Percentiles rank a stretch among this genome's conserved stretches.
These are phyloP conservation scores for Neodiprion virginianus DNA, from an alignment of 1,140 invertebrate genomes.

Conservation along the genomic window DNA sequence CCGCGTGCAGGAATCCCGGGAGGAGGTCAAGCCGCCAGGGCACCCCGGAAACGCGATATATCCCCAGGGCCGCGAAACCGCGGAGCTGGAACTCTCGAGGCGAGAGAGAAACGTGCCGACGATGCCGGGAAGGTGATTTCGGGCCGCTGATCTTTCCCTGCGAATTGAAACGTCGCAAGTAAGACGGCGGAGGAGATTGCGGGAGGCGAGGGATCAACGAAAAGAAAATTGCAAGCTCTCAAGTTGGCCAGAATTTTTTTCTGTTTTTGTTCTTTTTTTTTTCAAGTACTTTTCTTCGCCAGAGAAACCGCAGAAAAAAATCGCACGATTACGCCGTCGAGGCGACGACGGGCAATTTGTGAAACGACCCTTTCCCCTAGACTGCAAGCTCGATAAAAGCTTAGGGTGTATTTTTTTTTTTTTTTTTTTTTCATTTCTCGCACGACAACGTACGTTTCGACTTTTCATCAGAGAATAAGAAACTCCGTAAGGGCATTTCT, in stretches of 20 bases:
- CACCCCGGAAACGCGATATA: slow-evolving; percentile 44
- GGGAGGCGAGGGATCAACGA: neutral
- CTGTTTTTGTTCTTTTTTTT: neutral
- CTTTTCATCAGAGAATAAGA: neutral
- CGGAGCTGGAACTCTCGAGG: neutral
- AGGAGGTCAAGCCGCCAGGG: slow-evolving; percentile 35
- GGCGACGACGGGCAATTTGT: slow-evolving; percentile 1
- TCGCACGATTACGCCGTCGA: neutral
- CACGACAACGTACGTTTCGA: neutral
- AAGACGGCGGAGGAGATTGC: slow-evolving; percentile 32
- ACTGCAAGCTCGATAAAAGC: neutral
- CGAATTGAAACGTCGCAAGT: slow-evolving; percentile 38
- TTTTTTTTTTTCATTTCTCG: slow-evolving; percentile 4
- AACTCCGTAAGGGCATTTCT: slow-evolving; percentile 41
- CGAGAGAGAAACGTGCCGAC: neutral
- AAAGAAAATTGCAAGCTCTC: no score
- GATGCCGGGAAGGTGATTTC: slow-evolving; percentile 24
- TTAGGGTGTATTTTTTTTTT: neutral
- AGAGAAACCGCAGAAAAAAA: neutral
- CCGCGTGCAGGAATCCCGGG: slow-evolving; percentile 41
- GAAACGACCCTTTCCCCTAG: neutral
- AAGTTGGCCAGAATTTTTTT: neutral
- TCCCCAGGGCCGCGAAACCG: slow-evolving; percentile 20
- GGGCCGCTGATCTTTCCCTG: slow-evolving; percentile 24
- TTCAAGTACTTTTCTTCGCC: neutral